phyloP scores from a whole-genome alignment of 1,140 invertebrate genomes.

The Diachasma alloeum region DNA sequence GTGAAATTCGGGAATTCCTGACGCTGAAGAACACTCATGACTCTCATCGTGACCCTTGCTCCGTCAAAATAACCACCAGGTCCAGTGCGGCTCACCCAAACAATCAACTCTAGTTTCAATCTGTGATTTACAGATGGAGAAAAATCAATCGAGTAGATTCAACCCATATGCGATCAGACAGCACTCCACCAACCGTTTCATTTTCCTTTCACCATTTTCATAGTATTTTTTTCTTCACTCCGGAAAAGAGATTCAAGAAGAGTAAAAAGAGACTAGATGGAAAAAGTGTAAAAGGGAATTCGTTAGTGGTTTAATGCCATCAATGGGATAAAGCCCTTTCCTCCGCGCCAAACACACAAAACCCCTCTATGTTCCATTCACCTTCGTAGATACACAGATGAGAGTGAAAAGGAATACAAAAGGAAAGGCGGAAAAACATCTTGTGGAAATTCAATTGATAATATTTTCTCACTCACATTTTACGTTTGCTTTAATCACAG shows the following conservation, averaged over 20 bases:
- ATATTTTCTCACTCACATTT: no score
- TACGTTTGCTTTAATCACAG: no score
- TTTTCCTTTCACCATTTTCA: not conserved
- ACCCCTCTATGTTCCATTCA: not conserved
- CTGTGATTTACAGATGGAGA: not conserved
- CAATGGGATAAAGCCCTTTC: not conserved
- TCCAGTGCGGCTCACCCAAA: no score
- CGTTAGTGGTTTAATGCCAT: constrained; percentile 11
- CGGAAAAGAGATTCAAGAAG: not conserved
- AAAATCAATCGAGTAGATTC: not conserved
- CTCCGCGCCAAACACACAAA: not conserved
- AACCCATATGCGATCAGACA: not conserved
- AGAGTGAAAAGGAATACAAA: not conserved
- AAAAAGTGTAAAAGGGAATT: constrained; percentile 1
- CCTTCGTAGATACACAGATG: not conserved
- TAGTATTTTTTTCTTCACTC: not conserved
- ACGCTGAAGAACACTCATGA: no score
- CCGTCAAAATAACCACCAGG: no score
- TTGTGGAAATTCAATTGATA: not conserved
- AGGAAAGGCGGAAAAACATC: not conserved
- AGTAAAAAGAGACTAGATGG: not conserved
- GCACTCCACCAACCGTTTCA: not conserved
- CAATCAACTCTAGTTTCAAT: no score
- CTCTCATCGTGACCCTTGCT: no score
- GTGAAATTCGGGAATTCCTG: no score